Conservation (phyloP, 53 echinoderm and acorn worm genomes). For the Crossaster papposus region DNA sequence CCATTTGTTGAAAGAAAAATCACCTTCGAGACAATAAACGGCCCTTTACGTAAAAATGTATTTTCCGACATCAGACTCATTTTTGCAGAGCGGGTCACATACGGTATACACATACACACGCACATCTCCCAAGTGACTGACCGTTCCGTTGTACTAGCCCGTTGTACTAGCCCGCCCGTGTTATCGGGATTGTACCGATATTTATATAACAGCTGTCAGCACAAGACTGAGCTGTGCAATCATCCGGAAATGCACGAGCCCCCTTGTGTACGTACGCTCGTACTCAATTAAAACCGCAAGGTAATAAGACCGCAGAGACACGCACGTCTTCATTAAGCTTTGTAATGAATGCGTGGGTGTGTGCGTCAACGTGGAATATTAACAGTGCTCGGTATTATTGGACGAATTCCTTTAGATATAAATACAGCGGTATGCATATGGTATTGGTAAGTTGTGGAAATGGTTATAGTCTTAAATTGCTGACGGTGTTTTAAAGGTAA, state of each 20-base stretch:
- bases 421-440: background rate
- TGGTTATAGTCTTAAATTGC: no score
- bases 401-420: background rate
- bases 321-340: background rate
- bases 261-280: background rate
- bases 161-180: no score
- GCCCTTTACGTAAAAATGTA: no score
- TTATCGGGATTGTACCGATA: constrained; percentile 1
- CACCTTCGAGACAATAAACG: no score
- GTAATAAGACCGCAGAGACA: background rate
- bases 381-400: background rate
- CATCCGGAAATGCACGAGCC: constrained; percentile 11
- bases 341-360: background rate
- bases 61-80: no score
- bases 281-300: constrained; percentile 8
- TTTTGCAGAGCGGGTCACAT: no score
- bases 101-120: background rate
- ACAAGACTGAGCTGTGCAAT: constrained; percentile 6
- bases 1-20: no score
- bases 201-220: constrained; percentile 15
- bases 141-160: background rate
- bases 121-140: background rate
- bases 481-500: no score
- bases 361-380: background rate
- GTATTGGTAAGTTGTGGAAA: background rate